Base-by-base conservation (phyloP, 2,888 invertebrate genomes). In the Phytoseiulus persimilis region DNA sequence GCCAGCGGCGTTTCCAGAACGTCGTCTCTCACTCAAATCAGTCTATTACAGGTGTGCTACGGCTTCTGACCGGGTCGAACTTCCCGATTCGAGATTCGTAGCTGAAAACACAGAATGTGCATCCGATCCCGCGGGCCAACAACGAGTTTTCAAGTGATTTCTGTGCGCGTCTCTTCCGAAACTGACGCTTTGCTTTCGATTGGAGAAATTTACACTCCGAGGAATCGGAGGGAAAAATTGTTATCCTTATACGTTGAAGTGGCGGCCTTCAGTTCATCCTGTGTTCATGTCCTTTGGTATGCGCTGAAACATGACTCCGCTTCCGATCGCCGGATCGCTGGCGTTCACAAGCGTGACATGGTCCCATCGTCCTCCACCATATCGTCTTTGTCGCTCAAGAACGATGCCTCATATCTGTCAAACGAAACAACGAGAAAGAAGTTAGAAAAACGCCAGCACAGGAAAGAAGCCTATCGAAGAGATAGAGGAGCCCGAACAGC, bases 331-430 rank as follows among this genome's bases (percentile, higher is more conserved):
- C 65, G 28, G 84, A 32, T 33, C 3, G 39, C 23, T 32, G 32
- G 33, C 32, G 6, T 87, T 87, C 87, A 87, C 87, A 87, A 87
- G 33, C 87, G 87, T 14, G 87, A 87, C 32, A 87, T 87, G 32
- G 87, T 87, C n/a, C 87, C 87, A 31, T 87, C 87, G 45, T 87
- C 87, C n/a, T 87, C 87, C n/a, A 87, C 31, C n/a, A 45, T 32
- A 45, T 87, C 87, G 31, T 87, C 87, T 32, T 45, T 33, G 33
- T 45, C 87, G 33, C 45, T 87, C 33, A 87, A 45, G 31, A 87
- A 45, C 33, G 87, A 87, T 87, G 87, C 32, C 87, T 87, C 87
- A 45, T 87, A 87, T n/a, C 87, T 87, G 87, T 32, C 32, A 33
- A n/a, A 32, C n/a, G 11, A 33, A 87, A 87, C 32, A 87, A 33